phyloP scores from a whole-genome alignment of 2,113 vertebrate genomes.

The Zapus hudsonius region DNA sequence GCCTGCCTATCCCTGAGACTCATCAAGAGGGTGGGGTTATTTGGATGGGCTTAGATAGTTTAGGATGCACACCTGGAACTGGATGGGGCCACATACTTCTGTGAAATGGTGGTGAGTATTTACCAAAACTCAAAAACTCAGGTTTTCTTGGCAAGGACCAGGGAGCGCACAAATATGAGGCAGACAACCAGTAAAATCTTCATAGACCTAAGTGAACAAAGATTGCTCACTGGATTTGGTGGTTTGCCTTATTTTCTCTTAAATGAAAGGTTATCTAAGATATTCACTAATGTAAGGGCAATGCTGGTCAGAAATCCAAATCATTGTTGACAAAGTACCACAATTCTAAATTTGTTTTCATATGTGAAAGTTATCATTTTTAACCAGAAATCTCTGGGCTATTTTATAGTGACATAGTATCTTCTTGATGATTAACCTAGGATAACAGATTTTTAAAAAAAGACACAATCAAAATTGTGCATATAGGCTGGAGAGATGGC shows the following conservation, averaged over 20 bases:
- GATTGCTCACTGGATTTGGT: neutral
- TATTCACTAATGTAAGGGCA: neutral
- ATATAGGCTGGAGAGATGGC: no score
- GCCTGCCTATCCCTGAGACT: neutral
- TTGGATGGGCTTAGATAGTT: neutral
- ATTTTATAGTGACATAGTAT: neutral
- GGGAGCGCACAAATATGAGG: neutral
- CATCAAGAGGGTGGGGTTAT: neutral
- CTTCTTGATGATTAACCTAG: neutral
- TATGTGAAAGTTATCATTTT: neutral
- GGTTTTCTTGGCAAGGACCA: constrained; percentile 4
- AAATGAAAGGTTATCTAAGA: neutral
- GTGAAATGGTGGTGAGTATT: neutral
- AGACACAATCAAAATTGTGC: no score
- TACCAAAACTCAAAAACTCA: neutral
- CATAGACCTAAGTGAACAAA: neutral
- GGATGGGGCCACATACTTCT: neutral
- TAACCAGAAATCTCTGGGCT: neutral
- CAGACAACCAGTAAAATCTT: neutral
- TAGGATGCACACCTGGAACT: neutral
- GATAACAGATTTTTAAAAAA: neutral
- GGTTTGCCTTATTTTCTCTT: neutral
- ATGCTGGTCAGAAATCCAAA: neutral
- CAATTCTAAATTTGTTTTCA: constrained; percentile 32
- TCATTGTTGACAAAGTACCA: neutral